Base-by-base conservation (phyloP, 2,888 invertebrate species). In the Troilus luridus region DNA sequence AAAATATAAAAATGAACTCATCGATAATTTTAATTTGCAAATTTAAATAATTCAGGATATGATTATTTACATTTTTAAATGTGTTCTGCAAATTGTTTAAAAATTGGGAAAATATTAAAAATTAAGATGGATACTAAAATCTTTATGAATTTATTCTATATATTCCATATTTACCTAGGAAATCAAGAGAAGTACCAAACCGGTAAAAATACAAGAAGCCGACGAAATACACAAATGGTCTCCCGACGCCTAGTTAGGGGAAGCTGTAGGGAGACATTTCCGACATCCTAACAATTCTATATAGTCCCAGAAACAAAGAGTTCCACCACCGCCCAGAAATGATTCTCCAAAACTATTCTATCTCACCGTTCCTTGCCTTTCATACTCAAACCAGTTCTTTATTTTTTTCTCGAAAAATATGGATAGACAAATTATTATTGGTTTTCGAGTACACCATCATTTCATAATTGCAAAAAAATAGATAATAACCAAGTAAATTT, bases 191-290 rank as follows among this genome's bases (percentile, higher is more conserved):
- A 64, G 64, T 27, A 41, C 41, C 41, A 3, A 27, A 67, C 21
- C 27, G 67, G 67, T 14, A 67, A 77, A 77, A 77, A 41, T 8
- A 77, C 27, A 77, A 77, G 72, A 77, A 77, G 72, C 17, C 72
- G 72, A 19, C 72, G 41, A 77, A 77, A 56, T 85, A 85, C n/a
- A 85, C 85, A 85, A 85, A 85, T 85, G 85, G 85, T 21, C 56
- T n/a, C 85, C 85, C 85, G 58, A 56, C 58, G 85, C n/a, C 56
- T 85, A 56, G 85, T 56, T 14, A 21, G 85, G 56, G n/a, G 56
- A 85, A 85, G 54, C 85, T n/a, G 85, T 56, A 85, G 56, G 56
- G n/a, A 56, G 85, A 85, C 85, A 85, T 85, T 85, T 85, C 85
- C 85, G 85, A 56, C 85, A 56, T 56, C 56, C 85, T 58, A 56